Conservation (phyloP, 1,140 invertebrate genomes). For the Drosophila nikananu region DNA sequence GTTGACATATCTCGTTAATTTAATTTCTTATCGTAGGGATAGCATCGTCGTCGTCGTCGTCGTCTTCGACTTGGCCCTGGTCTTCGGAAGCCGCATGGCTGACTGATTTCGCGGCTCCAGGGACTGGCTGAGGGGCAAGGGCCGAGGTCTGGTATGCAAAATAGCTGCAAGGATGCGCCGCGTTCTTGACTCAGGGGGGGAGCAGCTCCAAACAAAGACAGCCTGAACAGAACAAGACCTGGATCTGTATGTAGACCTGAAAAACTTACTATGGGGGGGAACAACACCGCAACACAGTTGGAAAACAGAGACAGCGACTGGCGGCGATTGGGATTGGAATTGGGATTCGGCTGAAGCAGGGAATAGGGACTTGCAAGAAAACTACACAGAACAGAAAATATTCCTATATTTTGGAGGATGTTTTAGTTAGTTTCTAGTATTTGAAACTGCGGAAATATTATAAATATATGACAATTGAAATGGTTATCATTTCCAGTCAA, state of each 20-base stretch:
- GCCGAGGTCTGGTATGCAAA: constrained; percentile 76
- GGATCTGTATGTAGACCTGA: constrained; percentile 34
- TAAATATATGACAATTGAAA: not conserved
- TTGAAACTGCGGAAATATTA: too few relatives aligned
- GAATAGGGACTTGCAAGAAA: constrained; percentile 4
- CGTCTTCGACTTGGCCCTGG: constrained; percentile 25
- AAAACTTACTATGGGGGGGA: constrained; percentile 12
- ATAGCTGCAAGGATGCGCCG: constrained; percentile 79
- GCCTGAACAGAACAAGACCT: constrained; percentile 31
- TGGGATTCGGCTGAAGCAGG: constrained; percentile 1
- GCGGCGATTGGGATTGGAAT: constrained; percentile 8
- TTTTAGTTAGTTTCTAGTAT: too few relatives aligned
- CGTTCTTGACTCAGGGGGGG: constrained; percentile 34
- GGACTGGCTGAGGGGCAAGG: constrained; percentile 1
- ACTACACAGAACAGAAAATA: constrained; percentile 18
- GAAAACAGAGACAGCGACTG: constrained; percentile 29
- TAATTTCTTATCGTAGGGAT: constrained; percentile 85
- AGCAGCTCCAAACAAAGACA: constrained; percentile 33
- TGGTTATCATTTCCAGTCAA: not conserved
- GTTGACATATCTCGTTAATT: constrained; percentile 85
- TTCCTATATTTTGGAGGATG: too few relatives aligned
- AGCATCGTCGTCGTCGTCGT: constrained; percentile 66
- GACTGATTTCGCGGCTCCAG: constrained; percentile 60
- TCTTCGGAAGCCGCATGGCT: constrained; percentile 74
- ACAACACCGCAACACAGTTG: constrained; percentile 12